Conservation (phyloP, 2,797 vertebrate species). For the Tangara arthus region DNA sequence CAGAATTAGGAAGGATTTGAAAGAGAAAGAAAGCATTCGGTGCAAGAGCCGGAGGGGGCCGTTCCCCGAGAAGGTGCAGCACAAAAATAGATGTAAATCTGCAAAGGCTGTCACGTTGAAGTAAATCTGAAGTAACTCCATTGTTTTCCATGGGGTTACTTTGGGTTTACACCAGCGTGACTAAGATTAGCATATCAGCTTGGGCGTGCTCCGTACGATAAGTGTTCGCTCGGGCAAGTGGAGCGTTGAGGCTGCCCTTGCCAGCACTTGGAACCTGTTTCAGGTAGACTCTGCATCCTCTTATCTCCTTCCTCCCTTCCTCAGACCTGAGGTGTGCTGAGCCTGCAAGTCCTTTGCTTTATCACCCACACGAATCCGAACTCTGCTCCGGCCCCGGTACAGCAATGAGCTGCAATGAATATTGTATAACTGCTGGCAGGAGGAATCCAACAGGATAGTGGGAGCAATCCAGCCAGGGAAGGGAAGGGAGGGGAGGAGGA, state of each 20-base stretch:
- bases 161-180: constrained; percentile 25
- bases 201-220: background rate
- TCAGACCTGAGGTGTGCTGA: constrained; percentile 9
- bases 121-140: constrained; percentile 42
- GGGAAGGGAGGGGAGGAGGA: background rate
- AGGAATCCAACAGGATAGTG: background rate
- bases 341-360: background rate
- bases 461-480: background rate
- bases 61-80: background rate
- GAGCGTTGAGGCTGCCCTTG: background rate
- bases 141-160: constrained; percentile 22
- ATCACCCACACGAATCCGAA: background rate
- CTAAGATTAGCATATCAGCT: constrained; percentile 24
- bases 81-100: constrained; percentile 29
- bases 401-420: background rate
- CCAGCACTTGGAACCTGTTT: background rate
- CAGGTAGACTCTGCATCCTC: background rate
- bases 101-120: constrained; percentile 21
- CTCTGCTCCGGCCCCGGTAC: background rate
- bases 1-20: constrained; percentile 31
- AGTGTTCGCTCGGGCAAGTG: rapidly evolving
- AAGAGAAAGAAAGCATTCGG: background rate
- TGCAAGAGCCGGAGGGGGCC: background rate
- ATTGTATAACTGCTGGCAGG: background rate
- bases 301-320: background rate